A percentile compares a stretch with the other conserved stretches of the same genome.
phyloP scores from a whole-genome alignment of 2,888 invertebrate species.

The Mechanitis messenoides region DNA sequence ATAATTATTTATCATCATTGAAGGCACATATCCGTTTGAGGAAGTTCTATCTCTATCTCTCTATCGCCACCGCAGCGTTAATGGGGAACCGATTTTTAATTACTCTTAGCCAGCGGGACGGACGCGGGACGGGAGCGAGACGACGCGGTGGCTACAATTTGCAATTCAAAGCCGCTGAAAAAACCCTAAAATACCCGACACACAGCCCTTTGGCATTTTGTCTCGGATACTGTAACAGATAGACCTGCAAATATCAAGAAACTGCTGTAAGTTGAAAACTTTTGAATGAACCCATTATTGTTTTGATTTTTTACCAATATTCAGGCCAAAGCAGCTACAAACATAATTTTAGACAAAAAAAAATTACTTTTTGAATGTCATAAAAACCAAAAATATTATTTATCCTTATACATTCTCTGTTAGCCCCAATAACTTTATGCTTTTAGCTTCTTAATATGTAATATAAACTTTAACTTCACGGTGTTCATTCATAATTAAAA shows the following conservation, averaged over 20 bases:
- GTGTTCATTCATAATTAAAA: too few relatives aligned
- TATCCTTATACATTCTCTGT: too few relatives aligned
- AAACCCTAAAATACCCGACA: conserved; percentile 73
- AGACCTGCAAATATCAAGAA: conserved; percentile 28
- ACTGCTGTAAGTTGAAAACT: neutral
- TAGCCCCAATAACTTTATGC: too few relatives aligned
- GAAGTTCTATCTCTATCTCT: conserved; percentile 35
- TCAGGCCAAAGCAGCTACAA: too few relatives aligned
- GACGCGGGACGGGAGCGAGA: conserved; percentile 41
- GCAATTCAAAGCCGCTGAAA: conserved; percentile 75
- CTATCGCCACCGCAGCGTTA: conserved; percentile 44
- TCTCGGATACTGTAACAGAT: conserved; percentile 37
- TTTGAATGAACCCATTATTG: too few relatives aligned
- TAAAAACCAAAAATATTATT: too few relatives aligned
- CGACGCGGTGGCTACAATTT: conserved; percentile 55
- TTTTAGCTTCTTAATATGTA: too few relatives aligned
- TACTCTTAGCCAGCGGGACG: conserved; percentile 43
- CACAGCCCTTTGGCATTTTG: conserved; percentile 63
- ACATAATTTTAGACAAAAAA: too few relatives aligned
- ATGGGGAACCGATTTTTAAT: conserved; percentile 56
- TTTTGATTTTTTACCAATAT: too few relatives aligned
- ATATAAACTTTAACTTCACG: too few relatives aligned
- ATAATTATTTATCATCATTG: too few relatives aligned
- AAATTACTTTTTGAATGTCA: too few relatives aligned
- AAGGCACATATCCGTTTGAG: neutral